Conservation (phyloP, 2,113 vertebrate genomes). For the Anoura caudifer region DNA sequence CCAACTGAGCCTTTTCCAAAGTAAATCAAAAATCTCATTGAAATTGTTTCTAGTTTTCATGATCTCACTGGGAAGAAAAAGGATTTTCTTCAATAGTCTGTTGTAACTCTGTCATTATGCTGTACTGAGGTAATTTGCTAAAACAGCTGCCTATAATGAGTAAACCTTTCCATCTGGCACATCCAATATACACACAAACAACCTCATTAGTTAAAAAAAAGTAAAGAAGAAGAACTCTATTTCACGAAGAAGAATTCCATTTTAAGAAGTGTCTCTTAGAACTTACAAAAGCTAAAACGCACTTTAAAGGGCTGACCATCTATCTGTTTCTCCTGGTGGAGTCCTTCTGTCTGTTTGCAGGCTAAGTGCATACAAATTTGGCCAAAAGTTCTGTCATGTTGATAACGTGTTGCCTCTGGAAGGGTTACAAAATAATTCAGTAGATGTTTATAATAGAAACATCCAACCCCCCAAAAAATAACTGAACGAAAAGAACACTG, state of each 20-base stretch:
- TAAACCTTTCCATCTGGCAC: constrained; percentile 84
- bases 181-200: constrained; percentile 77
- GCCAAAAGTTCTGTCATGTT: background rate
- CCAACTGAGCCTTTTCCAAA: constrained; percentile 80
- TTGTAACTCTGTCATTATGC: constrained; percentile 80
- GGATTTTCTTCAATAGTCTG: constrained; percentile 79
- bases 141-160: constrained; percentile 84
- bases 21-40: constrained; percentile 79
- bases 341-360: background rate
- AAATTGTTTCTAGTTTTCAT: constrained; percentile 81
- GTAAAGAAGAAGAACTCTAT: background rate
- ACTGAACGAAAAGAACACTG: constrained; percentile 60
- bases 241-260: constrained; percentile 41
- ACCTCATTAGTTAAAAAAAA: constrained; percentile 57
- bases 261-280: constrained; percentile 41
- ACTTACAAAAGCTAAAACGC: constrained; percentile 27
- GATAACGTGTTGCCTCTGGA: constrained; percentile 52
- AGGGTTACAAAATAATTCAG: constrained; percentile 57
- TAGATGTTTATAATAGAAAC: constrained; percentile 68
- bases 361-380: background rate
- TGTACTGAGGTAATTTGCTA: constrained; percentile 84
- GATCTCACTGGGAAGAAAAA: constrained; percentile 80
- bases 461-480: constrained; percentile 20
- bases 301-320: constrained; percentile 1
- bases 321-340: background rate